These are phyloP conservation scores for Aethina tumida DNA, from an alignment of 1,140 invertebrate genomes.

Conservation along the genomic window DNA sequence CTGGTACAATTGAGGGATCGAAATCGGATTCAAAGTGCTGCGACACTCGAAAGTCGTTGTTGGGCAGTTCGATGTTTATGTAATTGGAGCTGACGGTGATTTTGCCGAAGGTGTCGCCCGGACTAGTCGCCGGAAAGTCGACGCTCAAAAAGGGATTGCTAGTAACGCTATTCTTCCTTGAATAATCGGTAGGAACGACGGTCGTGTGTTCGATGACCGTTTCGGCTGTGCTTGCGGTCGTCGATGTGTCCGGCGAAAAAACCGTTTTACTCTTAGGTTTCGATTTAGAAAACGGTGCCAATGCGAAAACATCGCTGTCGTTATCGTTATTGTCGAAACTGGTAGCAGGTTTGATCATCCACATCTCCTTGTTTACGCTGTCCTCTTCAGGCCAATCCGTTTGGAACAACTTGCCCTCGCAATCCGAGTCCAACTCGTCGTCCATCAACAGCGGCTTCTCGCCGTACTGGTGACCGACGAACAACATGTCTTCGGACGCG, in stretches of 20 bases:
- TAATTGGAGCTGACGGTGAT: no score
- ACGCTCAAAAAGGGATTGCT: no score
- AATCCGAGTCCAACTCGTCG: constrained; percentile 64
- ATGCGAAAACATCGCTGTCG: constrained; percentile 58
- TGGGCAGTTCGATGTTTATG: no score
- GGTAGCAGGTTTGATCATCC: constrained; percentile 30
- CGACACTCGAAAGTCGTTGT: no score
- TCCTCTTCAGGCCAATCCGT: constrained; percentile 33
- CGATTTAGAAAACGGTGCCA: constrained; percentile 59
- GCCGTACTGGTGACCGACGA: constrained; percentile 70
- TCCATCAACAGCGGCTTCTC: constrained; percentile 68
- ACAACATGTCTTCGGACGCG: constrained; percentile 39
- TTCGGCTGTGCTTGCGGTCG: no score
- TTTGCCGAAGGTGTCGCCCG: no score
- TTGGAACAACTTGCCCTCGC: constrained; percentile 31
- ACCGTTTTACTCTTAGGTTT: constrained; percentile 28
- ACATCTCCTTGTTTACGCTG: constrained; percentile 16
- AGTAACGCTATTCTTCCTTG: no score
- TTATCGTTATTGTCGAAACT: constrained; percentile 33
- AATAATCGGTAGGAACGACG: no score
- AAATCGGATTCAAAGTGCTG: no score
- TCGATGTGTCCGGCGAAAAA: background rate
- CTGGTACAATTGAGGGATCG: no score
- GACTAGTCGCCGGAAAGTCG: no score
- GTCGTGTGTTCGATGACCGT: no score